Base-by-base conservation (phyloP, 2,113 vertebrate genomes). In the Engystomops pustulosus region DNA sequence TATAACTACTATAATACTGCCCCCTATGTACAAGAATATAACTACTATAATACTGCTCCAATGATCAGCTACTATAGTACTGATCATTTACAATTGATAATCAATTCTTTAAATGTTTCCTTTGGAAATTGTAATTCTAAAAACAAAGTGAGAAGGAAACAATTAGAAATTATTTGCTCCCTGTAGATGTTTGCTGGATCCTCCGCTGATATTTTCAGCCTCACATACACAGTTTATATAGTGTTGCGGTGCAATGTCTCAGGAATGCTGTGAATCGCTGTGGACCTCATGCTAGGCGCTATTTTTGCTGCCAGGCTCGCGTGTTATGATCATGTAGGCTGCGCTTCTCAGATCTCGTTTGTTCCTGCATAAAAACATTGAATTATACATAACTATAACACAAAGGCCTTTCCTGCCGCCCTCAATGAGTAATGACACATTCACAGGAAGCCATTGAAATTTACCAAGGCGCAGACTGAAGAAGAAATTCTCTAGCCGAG, bases 351-450 rank as follows among this genome's bases (percentile, higher is more conserved):
- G 53, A 79, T 79, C 20, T 14, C 10, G 25, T 60, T 71, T 60
- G n/a, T 27, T 79, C 12, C 23, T 20, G 23, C 25, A 44, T 2
- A 47, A 27, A 60, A 79, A 65, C 6, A 45, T 25, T 65, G 55
- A 41, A 62, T 79, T 79, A 30, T 79, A 79, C 14, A 79, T 79
- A 41, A 65, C 12, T 23, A 44, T 30, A 65, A 45, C n/a, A 65
- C n/a, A 18, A 30, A 25, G 17, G 14, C n/a, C 23, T 25, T n/a
- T 25, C 15, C 49, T 38, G 38, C 23, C 32, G 20, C 51, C 58
- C 2, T 60, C 23, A 79, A 49, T 55, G 49, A 36, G 32, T 44
- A 45, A 71, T 6, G 25, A 30, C 23, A 18, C 14, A n/a, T 58
- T 41, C 20, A 58, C 36, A 41, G 34, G 32, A n/a, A n/a, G n/a